Evolutionary conservation across 2,797 vertebrate genomes (phyloP).

Genomic region (Poecilia picta): DNA sequence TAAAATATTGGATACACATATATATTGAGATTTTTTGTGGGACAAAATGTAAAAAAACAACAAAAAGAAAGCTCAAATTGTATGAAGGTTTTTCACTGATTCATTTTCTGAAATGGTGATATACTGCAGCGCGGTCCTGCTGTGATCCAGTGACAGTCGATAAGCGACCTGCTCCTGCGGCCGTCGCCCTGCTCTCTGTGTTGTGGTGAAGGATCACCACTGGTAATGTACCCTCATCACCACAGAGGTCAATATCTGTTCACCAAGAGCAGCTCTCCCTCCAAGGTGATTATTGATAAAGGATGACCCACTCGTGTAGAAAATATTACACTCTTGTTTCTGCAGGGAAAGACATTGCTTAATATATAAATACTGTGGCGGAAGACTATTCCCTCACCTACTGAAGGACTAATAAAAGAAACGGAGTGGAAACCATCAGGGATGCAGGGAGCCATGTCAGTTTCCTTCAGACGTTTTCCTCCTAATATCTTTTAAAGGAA

Average conservation of each 20-base stretch:
- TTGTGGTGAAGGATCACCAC: conserved; percentile 70
- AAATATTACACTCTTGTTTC: conserved; percentile 50
- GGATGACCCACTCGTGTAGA: conserved; percentile 61
- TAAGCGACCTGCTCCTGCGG: conserved; percentile 6
- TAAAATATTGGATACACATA: neutral
- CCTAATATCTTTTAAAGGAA: conserved; percentile 76
- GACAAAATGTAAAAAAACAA: neutral
- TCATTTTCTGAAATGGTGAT: conserved; percentile 29
- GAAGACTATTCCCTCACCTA: conserved; percentile 70
- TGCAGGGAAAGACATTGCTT: conserved; percentile 57
- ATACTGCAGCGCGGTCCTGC: conserved; percentile 12
- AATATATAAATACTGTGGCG: conserved; percentile 77
- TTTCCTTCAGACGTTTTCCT: conserved; percentile 69
- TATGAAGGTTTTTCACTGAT: neutral
- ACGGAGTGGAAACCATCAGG: conserved; percentile 80
- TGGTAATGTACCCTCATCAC: conserved; percentile 59
- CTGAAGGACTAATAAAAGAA: conserved; percentile 76
- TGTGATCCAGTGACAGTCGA: conserved; percentile 21
- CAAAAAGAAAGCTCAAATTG: too few relatives aligned
- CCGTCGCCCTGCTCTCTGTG: conserved; percentile 33
- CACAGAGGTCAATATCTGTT: conserved; percentile 73
- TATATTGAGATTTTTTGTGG: neutral
- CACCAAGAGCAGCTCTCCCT: conserved; percentile 61
- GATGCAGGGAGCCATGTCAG: conserved; percentile 75
- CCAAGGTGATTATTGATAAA: conserved; percentile 82